A percentile compares a stretch with the other conserved stretches of the same genome.
phyloP scores from a whole-genome alignment of 2,888 invertebrate species.

The Drosophila formosana region DNA sequence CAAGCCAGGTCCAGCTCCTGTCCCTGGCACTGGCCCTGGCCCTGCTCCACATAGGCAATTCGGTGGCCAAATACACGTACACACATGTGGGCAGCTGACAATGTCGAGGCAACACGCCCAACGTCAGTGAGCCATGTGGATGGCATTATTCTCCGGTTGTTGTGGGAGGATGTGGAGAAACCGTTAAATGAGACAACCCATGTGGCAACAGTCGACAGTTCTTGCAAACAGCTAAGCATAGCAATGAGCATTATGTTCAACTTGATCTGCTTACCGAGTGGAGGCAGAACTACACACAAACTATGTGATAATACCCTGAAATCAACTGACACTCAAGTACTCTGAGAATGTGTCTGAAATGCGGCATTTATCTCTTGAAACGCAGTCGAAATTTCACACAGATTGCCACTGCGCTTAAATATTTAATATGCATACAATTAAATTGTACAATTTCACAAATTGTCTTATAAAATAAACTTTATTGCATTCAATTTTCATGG shows the following conservation, averaged over 20 bases:
- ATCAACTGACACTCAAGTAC: not conserved
- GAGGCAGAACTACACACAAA: not conserved
- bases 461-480: not conserved
- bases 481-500: not conserved
- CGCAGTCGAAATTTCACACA: not conserved
- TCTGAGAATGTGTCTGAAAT: not conserved
- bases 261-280: constrained; percentile 10
- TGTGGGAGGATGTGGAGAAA: constrained; percentile 33
- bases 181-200: constrained; percentile 20
- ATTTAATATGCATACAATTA: not conserved
- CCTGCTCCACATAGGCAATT: constrained; percentile 13
- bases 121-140: constrained; percentile 15
- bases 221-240: constrained; percentile 8
- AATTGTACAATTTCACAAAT: not conserved
- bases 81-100: constrained; percentile 39
- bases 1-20: not conserved
- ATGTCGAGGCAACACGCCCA: constrained; percentile 13
- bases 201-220: constrained; percentile 24
- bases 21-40: constrained; percentile 10
- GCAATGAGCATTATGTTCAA: constrained; percentile 11
- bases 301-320: constrained; percentile 10
- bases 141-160: constrained; percentile 36
- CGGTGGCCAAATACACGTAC: constrained; percentile 37
- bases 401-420: not conserved
- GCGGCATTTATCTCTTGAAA: not conserved